Conservation (phyloP, 2,797 vertebrate genomes). For the Acipenser ruthenus region DNA sequence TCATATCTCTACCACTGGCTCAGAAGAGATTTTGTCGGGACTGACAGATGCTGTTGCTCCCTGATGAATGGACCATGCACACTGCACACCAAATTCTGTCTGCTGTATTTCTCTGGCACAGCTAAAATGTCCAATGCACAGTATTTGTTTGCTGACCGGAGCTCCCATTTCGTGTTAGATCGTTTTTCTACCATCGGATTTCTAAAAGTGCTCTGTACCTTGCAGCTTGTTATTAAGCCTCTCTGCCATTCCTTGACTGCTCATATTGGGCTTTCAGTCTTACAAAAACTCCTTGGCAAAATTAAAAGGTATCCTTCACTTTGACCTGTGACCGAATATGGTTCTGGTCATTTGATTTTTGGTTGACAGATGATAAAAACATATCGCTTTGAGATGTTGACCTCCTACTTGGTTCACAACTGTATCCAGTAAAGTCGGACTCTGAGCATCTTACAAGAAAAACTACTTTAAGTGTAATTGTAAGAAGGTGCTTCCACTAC, state of each 20-base stretch:
- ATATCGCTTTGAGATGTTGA: too few relatives aligned
- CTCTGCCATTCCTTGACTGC: neutral
- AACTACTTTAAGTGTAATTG: too few relatives aligned
- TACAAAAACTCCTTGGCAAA: too few relatives aligned
- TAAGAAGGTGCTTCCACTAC: too few relatives aligned
- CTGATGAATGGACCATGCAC: slow-evolving; percentile 59
- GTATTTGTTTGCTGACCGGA: slow-evolving; percentile 85
- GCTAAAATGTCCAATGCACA: slow-evolving; percentile 92
- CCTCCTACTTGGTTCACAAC: too few relatives aligned
- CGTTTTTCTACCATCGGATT: slow-evolving; percentile 64
- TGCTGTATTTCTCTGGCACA: slow-evolving; percentile 51
- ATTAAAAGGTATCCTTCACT: too few relatives aligned
- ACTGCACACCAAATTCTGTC: slow-evolving; percentile 45
- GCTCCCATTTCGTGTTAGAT: slow-evolving; percentile 72
- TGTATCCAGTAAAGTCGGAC: too few relatives aligned
- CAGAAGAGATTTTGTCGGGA: slow-evolving; percentile 76
- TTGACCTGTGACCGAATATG: too few relatives aligned
- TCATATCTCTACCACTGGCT: slow-evolving; percentile 50
- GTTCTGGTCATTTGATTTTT: too few relatives aligned
- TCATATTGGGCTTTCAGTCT: neutral
- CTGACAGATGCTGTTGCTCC: slow-evolving; percentile 75
- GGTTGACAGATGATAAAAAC: too few relatives aligned
- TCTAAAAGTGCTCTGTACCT: slow-evolving; percentile 58
- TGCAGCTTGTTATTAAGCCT: neutral
- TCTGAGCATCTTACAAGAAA: too few relatives aligned